These are phyloP conservation scores for Cairina moschata DNA, from an alignment of 2,113 vertebrate species.

Conservation along the genomic window DNA sequence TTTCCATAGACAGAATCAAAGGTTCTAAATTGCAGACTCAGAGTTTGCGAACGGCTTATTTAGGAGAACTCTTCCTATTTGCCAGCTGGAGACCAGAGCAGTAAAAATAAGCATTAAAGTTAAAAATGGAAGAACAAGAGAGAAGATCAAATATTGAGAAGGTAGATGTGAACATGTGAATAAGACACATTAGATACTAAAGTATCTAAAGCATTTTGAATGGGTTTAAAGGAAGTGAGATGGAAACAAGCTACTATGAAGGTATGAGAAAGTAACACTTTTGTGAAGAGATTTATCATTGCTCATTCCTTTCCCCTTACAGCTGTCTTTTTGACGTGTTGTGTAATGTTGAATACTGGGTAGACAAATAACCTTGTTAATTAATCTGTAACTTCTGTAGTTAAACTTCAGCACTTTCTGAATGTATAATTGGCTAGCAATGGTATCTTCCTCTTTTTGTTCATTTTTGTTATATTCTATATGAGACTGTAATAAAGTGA, in stretches of 20 bases:
- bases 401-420: neutral
- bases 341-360: neutral
- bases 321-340: neutral
- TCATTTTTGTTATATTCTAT: neutral
- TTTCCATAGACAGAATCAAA: neutral
- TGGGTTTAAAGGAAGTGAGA: neutral
- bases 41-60: neutral
- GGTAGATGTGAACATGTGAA: neutral
- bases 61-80: neutral
- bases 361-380: neutral
- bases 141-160: neutral
- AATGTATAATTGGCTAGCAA: neutral
- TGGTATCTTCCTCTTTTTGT: neutral
- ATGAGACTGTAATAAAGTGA: neutral
- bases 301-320: neutral
- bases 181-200: neutral
- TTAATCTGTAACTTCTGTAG: neutral
- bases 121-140: neutral
- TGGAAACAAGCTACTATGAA: neutral
- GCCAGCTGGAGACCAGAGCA: neutral
- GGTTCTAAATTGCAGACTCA: neutral
- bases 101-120: neutral
- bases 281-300: neutral
- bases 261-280: neutral
- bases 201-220: neutral